These are phyloP conservation scores for Girardinus metallicus DNA, from an alignment of 2,797 vertebrate genomes.

Conservation along the genomic window DNA sequence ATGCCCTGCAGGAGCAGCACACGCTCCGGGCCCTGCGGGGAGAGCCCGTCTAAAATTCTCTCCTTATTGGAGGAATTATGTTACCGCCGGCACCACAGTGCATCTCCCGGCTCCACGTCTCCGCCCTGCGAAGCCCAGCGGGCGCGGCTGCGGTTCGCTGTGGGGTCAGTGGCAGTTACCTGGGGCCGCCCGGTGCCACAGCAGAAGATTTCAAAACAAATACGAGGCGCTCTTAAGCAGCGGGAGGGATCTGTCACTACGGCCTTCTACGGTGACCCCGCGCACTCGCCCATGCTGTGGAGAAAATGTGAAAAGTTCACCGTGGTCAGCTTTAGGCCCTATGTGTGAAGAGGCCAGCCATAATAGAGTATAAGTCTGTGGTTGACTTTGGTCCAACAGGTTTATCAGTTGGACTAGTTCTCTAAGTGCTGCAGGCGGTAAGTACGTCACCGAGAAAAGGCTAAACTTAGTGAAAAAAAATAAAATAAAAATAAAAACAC, in stretches of 20 bases:
- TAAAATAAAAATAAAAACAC: not conserved
- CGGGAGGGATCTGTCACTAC: slow-evolving; percentile 53
- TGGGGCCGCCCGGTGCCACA: slow-evolving; percentile 68
- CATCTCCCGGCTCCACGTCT: slow-evolving; percentile 8
- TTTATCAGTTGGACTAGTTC: slow-evolving; percentile 24
- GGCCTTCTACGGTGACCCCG: slow-evolving; percentile 65
- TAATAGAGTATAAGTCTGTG: not conserved
- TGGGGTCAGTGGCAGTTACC: slow-evolving; percentile 69
- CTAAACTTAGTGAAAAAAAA: slow-evolving; percentile 3
- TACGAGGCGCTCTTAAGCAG: slow-evolving; percentile 66
- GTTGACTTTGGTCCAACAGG: slow-evolving; percentile 16
- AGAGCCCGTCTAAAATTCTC: slow-evolving; percentile 39
- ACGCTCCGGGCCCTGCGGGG: slow-evolving; percentile 3
- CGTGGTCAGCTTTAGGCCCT: slow-evolving; percentile 47
- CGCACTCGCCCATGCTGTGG: slow-evolving; percentile 71
- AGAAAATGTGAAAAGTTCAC: slow-evolving; percentile 81
- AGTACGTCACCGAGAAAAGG: slow-evolving; percentile 23
- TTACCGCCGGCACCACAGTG: slow-evolving; percentile 41
- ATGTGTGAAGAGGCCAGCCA: slow-evolving; percentile 43
- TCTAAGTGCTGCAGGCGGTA: slow-evolving; percentile 16
- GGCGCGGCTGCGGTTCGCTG: slow-evolving; percentile 53
- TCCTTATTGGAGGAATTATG: slow-evolving; percentile 54
- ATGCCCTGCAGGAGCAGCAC: slow-evolving; percentile 1
- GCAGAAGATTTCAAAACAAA: slow-evolving; percentile 78
- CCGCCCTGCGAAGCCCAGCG: slow-evolving; percentile 62